Conservation (phyloP, 2,797 vertebrate genomes). For the Peromyscus nudipes region DNA sequence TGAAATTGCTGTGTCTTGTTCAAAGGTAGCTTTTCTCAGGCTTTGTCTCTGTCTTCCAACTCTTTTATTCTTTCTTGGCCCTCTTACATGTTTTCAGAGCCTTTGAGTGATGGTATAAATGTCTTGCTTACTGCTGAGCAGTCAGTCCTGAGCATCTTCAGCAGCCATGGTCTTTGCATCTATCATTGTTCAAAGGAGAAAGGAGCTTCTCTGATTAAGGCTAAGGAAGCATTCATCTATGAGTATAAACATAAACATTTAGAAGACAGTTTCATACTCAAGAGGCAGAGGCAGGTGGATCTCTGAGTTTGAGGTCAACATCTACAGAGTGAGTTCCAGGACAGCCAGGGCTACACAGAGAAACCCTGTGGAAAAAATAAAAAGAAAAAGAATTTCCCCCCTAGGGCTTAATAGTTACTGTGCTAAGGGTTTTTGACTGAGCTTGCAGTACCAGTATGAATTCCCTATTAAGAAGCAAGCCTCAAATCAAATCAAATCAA, state of each 20-base stretch:
- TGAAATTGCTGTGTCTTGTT: background rate
- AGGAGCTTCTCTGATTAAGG: background rate
- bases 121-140: background rate
- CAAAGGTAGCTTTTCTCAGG: background rate
- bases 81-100: background rate
- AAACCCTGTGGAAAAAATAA: background rate
- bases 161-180: background rate
- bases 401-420: no score
- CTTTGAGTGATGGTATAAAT: background rate
- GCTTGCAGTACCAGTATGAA: background rate
- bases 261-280: background rate
- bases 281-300: background rate
- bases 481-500: background rate
- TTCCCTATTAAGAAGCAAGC: background rate
- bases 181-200: background rate
- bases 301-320: background rate
- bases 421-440: background rate
- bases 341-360: background rate
- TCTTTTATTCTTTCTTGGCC: background rate
- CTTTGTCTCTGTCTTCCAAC: background rate
- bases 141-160: background rate
- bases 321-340: background rate
- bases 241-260: background rate
- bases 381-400: background rate
- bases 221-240: background rate